Evolutionary conservation across 1,140 invertebrate species (phyloP), one percentile per base, ranked within the genome.

Genomic region (Drosophila funebris): DNA sequence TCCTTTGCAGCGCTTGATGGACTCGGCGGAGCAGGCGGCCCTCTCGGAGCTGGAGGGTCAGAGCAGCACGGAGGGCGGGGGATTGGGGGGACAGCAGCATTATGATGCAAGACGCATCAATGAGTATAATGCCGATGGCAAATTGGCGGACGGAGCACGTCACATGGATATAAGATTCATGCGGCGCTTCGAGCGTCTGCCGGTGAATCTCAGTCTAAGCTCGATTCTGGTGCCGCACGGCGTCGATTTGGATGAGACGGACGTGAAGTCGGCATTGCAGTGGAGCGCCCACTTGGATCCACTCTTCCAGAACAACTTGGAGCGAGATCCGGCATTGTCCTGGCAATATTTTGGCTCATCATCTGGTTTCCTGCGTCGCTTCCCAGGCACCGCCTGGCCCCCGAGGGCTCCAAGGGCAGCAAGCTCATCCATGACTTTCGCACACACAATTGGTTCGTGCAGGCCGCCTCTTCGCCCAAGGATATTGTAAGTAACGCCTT

Each of bases 341-440:
- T 99, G 97, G 98, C 98, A 99, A 92, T 99, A 98, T 93, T 99
- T 98, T 92, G 98, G 98, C 53, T 98, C 97, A 52, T 96, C 96
- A 33, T 94, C 95, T 1, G 98, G 98, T 31, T 98, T 99, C 92
- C 94, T 99, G 84, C 93, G 98, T 76, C 94, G 97, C 79, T 99
- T 97, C 93, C 98, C 98, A 91, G 97, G 97, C 22, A 95, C 95
- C 48, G 94, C 95, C 13, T 96, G 96, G 96, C 95, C 95, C 20
- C 95, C 6, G 94, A 94, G 56, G 94, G 92, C 5, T 92, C 93
- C 22, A 92, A 93, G 73, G 93, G 93, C 68, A 93, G 94, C 9
- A 93, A 96, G 29, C 95, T 96, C 66, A 94, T 98, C 56, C 96
- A 97, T 92, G 97, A 98, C 91, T 97, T 97, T 87, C 94, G 97